Conservation (phyloP, 92 coral and sea anemone species). For the Epizoanthus fatuus region DNA sequence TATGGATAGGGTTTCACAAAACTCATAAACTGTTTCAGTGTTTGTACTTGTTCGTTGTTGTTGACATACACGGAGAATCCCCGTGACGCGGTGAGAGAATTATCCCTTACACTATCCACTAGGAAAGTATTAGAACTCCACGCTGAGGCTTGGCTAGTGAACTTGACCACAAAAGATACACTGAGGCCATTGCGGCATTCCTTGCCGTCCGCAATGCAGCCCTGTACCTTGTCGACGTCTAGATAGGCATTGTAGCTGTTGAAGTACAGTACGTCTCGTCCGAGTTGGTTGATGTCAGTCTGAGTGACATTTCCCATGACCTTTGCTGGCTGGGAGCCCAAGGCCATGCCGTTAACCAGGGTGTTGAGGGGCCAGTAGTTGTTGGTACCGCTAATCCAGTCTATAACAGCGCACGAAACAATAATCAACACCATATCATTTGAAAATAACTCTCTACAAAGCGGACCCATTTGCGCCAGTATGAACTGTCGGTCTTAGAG, state of each 20-base stretch:
- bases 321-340: constrained; percentile 81
- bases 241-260: constrained; percentile 65
- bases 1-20: no score
- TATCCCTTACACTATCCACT: constrained; percentile 82
- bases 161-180: constrained; percentile 80
- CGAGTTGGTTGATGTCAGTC: constrained; percentile 61
- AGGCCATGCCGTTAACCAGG: constrained; percentile 64
- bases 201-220: constrained; percentile 79
- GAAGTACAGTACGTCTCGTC: constrained; percentile 70
- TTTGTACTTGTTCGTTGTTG: constrained; percentile 17
- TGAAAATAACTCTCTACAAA: neutral
- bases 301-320: constrained; percentile 75
- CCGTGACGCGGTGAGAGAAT: constrained; percentile 49
- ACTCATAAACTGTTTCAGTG: no score
- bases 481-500: no score
- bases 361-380: constrained; percentile 92
- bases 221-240: constrained; percentile 58
- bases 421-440: neutral
- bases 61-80: constrained; percentile 85
- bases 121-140: constrained; percentile 79
- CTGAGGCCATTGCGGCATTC: constrained; percentile 79
- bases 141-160: constrained; percentile 68
- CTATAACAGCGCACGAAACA: constrained; percentile 40
- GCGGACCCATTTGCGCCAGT: no score
- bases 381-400: constrained; percentile 94